phyloP scores from a whole-genome alignment of 2,113 vertebrate species.

The Platycercus adscitus region DNA sequence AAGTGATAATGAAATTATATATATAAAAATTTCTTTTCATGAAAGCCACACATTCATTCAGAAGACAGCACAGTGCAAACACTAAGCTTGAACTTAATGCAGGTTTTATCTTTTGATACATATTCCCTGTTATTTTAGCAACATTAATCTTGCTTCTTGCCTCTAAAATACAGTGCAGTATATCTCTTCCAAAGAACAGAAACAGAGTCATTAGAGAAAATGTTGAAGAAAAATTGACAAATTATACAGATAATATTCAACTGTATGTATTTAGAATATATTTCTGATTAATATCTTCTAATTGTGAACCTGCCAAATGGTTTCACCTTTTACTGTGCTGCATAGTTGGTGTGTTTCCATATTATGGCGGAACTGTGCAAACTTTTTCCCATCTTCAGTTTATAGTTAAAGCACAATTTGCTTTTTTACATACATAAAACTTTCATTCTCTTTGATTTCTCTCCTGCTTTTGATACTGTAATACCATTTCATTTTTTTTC shows the following conservation, averaged over 20 bases:
- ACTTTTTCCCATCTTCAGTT: neutral
- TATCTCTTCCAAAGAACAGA: neutral
- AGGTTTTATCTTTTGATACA: neutral
- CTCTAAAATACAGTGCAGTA: neutral
- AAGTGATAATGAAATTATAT: neutral
- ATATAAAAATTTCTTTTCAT: neutral
- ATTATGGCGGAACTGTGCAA: neutral
- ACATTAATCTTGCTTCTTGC: neutral
- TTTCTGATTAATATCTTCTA: neutral
- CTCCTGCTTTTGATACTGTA: neutral
- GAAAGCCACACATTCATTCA: neutral
- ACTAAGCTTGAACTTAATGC: neutral
- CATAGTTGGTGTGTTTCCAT: neutral
- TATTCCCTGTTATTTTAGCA: neutral
- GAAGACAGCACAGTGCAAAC: neutral
- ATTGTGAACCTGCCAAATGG: neutral
- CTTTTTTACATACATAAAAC: neutral
- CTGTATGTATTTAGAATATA: neutral
- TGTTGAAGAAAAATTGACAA: neutral
- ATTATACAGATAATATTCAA: neutral
- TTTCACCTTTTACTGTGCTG: neutral
- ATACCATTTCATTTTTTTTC: neutral
- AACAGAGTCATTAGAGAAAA: neutral
- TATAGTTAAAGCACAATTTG: neutral
- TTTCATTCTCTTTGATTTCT: neutral